phyloP scores from a whole-genome alignment of 2,888 invertebrate species.

The Parascotia fuliginaria region DNA sequence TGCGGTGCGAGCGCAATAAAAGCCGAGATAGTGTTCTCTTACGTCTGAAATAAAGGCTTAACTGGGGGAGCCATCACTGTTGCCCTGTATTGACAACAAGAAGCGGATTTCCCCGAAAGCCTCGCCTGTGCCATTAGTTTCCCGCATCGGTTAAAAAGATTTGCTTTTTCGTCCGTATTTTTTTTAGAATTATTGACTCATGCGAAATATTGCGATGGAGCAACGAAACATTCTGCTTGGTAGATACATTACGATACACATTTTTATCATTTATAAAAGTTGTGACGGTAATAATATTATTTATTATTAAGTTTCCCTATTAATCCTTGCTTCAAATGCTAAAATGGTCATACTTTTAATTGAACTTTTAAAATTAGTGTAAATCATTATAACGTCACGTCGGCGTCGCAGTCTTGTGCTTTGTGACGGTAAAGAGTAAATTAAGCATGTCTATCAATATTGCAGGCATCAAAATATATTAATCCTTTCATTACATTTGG shows the following conservation, averaged over 20 bases:
- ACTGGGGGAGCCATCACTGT: constrained; percentile 80
- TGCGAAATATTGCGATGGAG: constrained; percentile 71
- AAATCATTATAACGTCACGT: too few relatives aligned
- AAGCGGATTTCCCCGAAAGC: constrained; percentile 84
- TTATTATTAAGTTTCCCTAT: too few relatives aligned
- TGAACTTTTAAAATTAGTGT: too few relatives aligned
- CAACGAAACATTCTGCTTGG: constrained; percentile 46
- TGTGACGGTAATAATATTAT: neutral
- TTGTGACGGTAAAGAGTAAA: too few relatives aligned
- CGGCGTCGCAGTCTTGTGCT: too few relatives aligned
- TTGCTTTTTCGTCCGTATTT: constrained; percentile 77
- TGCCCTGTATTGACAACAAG: constrained; percentile 85
- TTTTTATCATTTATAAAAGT: neutral
- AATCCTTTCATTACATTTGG: too few relatives aligned
- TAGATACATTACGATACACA: neutral
- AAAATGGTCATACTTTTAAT: too few relatives aligned
- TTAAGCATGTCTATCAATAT: too few relatives aligned
- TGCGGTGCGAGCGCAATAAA: constrained; percentile 70
- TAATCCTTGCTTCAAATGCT: too few relatives aligned
- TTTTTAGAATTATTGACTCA: constrained; percentile 78
- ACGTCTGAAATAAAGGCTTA: constrained; percentile 83
- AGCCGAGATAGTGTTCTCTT: constrained; percentile 78
- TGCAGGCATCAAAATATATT: too few relatives aligned
- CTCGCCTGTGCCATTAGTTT: constrained; percentile 85
- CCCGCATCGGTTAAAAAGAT: constrained; percentile 85